Percentiles rank a stretch among this genome's conserved stretches.
Evolutionary conservation across 2,797 vertebrate genomes (phyloP).

Genomic region (Acanthiza pusilla): DNA sequence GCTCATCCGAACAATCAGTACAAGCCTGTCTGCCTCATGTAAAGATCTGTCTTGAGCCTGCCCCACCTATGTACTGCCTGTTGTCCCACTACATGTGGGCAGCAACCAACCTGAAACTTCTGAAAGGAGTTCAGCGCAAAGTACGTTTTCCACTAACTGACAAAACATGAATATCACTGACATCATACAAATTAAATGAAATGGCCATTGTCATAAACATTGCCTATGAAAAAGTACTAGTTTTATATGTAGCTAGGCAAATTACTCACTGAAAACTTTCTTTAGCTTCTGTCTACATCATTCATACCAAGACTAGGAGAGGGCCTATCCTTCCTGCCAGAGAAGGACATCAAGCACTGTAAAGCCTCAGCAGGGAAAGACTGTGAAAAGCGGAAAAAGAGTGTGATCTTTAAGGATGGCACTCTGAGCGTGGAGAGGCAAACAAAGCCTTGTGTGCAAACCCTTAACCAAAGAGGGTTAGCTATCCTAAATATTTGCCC

Average conservation of each 20-base stretch:
- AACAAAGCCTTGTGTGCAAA: neutral
- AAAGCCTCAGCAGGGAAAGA: neutral
- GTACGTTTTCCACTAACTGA: neutral
- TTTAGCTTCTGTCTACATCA: neutral
- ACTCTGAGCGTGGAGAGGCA: neutral
- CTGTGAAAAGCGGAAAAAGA: neutral
- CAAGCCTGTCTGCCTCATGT: neutral
- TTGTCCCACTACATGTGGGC: neutral
- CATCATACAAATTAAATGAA: neutral
- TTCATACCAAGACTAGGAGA: neutral
- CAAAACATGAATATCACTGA: neutral
- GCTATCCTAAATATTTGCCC: neutral
- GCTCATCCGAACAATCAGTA: neutral
- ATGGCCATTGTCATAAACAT: neutral
- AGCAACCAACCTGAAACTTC: neutral
- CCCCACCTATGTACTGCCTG: accelerated
- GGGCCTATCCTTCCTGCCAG: neutral
- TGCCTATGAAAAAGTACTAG: neutral
- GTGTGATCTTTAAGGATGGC: neutral
- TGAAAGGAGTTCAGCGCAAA: neutral
- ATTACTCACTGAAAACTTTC: neutral
- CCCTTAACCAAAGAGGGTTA: neutral
- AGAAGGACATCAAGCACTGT: neutral
- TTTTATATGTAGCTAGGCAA: neutral
- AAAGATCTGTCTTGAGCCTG: neutral